Evolutionary conservation across 2,113 vertebrate genomes (phyloP), one percentile per base, ranked within the genome.

Genomic region (Galbula dea): DNA sequence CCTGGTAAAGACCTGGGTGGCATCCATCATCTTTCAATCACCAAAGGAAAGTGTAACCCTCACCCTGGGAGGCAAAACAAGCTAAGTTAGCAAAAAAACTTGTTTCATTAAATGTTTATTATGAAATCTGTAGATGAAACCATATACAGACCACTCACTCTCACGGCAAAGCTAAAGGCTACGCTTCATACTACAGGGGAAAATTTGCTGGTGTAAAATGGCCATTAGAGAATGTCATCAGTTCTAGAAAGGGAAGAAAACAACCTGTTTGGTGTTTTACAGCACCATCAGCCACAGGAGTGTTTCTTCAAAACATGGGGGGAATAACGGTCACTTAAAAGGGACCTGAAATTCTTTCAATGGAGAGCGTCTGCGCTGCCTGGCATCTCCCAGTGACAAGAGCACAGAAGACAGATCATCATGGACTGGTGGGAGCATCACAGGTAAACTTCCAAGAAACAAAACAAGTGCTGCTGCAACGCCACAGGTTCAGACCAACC

Each of bases 41-140:
- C 66, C 58, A 84, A 75, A 91, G 65, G 80, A 93, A 96, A 95
- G 86, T 86, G 74, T 61, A 96, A 88, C 46, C 18, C 63, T 74
- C 76, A 77, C 63, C 43, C 55, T 72, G 41, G 59, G 78, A 85
- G 61, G 66, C 48, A 86, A 94, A 95, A 67, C 55, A 91, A 86
- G 62, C 46, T 51, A 91, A 88, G 48, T 72, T 78, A 84, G 45
- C 21, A 86, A 80, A 87, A 72, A 55, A 17, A 0, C 8, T 57
- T 17, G 0, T 85, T 85, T 91, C 30, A 58, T 79, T 87, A 77
- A 76, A 89, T 65, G 26, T 75, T 82, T 91, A 30, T 79, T 49
- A 11, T 21, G 15, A 87, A 81, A 89, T 85, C 82, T 89, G 58
- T 93, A 91, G 32, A 73, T 80, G 51, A 73, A 94, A 54, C n/a